Percentiles rank a stretch among this genome's conserved stretches.
These are phyloP conservation scores for Laothoe populi DNA, from an alignment of 2,888 invertebrate species.

Conservation along the genomic window DNA sequence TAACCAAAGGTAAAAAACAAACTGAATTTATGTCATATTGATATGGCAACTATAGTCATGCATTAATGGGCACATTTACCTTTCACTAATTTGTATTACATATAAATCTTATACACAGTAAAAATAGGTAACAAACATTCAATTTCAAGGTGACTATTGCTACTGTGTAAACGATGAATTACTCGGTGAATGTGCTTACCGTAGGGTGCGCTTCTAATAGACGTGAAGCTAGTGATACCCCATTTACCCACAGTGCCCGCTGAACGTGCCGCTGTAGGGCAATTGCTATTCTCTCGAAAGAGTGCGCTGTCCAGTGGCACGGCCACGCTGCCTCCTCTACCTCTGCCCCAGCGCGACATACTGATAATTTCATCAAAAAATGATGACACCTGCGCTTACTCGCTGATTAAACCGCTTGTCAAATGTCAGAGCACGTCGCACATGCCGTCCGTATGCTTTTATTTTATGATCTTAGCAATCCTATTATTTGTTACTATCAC, in stretches of 20 bases:
- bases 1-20: conserved; percentile 29
- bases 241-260: conserved; percentile 97
- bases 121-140: conserved; percentile 22
- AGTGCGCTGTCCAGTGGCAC: conserved; percentile 87
- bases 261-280: conserved; percentile 94
- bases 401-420: conserved; percentile 60
- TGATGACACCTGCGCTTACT: conserved; percentile 74
- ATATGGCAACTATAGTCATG: neutral
- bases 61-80: conserved; percentile 6
- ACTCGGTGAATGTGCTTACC: conserved; percentile 77
- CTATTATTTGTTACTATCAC: conserved; percentile 47
- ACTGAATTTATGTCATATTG: conserved; percentile 30
- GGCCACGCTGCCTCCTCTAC: conserved; percentile 85
- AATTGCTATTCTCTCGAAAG: conserved; percentile 91
- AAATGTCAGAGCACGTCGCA: conserved; percentile 67
- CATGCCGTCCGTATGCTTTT: conserved; percentile 57
- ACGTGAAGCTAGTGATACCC: conserved; percentile 97
- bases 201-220: conserved; percentile 91
- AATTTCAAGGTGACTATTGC: conserved; percentile 24
- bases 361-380: conserved; percentile 81
- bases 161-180: conserved; percentile 17
- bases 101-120: conserved; percentile 25
- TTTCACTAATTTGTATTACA: conserved; percentile 29
- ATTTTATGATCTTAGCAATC: conserved; percentile 44
- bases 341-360: conserved; percentile 88